These are phyloP conservation scores for Hypothenemus hampei DNA, from an alignment of 1,140 invertebrate genomes.

Conservation along the genomic window DNA sequence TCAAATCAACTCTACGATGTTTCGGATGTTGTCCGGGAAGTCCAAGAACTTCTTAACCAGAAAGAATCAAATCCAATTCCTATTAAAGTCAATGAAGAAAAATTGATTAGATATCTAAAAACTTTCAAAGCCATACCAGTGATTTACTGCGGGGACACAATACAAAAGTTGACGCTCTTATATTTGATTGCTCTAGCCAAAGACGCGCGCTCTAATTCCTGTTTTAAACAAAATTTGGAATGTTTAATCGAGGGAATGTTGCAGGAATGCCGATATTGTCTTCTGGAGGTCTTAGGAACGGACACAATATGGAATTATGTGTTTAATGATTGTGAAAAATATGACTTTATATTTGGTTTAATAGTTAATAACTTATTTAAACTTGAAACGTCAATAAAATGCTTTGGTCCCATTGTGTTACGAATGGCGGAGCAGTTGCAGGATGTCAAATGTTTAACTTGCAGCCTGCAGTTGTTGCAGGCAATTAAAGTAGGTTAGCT, in stretches of 20 bases:
- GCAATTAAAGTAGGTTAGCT: constrained; percentile 19
- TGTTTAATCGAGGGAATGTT: background rate
- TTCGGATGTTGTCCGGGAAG: too few species aligned
- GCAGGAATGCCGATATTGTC: too few species aligned
- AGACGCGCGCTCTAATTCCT: too few species aligned
- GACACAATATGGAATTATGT: too few species aligned
- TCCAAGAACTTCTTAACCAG: too few species aligned
- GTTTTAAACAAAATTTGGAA: constrained; percentile 1
- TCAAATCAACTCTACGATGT: too few species aligned
- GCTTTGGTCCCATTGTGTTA: constrained; percentile 22
- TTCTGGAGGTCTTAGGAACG: too few species aligned
- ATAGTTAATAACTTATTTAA: constrained; percentile 33
- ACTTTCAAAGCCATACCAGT: constrained; percentile 28
- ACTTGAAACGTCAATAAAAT: constrained; percentile 23
- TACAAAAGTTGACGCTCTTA: constrained; percentile 30
- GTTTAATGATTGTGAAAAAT: constrained; percentile 20
- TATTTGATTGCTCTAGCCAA: constrained; percentile 30
- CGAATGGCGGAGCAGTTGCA: constrained; percentile 24
- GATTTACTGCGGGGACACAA: constrained; percentile 22
- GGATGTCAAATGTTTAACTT: constrained; percentile 19
- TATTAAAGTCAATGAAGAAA: constrained; percentile 21
- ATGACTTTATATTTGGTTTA: constrained; percentile 22
- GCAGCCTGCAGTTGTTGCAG: constrained; percentile 21
- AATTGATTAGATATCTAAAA: constrained; percentile 22
- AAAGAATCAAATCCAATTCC: too few species aligned